Percentiles rank a stretch among this genome's conserved stretches.
phyloP scores from a whole-genome alignment of 2,113 vertebrate genomes.

The Desmodus rotundus region DNA sequence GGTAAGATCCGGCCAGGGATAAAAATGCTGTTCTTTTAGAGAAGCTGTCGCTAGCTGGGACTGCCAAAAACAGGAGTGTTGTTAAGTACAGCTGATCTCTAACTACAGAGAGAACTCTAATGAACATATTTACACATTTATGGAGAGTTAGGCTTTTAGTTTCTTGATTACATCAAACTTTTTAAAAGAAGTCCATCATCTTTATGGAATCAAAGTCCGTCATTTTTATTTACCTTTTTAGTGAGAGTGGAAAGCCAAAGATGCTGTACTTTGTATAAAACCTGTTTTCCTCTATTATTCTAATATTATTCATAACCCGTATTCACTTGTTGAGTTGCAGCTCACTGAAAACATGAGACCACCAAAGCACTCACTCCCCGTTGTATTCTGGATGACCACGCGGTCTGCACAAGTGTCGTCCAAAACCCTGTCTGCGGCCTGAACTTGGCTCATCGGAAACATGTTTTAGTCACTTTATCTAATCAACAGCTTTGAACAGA shows the following conservation, averaged over 20 bases:
- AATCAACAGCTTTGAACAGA: background rate
- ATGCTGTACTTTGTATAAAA: background rate
- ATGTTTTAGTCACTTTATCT: background rate
- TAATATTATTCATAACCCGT: background rate
- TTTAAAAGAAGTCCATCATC: background rate
- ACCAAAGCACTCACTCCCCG: background rate
- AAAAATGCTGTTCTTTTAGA: background rate
- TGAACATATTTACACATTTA: background rate
- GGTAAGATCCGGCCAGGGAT: constrained; percentile 24
- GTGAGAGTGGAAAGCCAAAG: background rate
- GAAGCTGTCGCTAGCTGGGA: background rate
- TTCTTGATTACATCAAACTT: background rate
- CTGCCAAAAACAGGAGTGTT: background rate
- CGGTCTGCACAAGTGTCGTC: background rate
- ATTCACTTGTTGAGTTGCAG: background rate
- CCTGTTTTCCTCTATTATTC: background rate
- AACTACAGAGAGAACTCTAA: background rate
- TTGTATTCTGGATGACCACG: background rate
- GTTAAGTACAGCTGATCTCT: background rate
- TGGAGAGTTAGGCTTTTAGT: background rate
- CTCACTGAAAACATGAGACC: background rate
- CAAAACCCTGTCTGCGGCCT: background rate
- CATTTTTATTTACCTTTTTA: background rate
- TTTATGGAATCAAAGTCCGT: background rate
- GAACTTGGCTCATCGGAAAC: background rate